Conservation (phyloP, 2,113 vertebrate genomes). For the Proteles cristata region DNA sequence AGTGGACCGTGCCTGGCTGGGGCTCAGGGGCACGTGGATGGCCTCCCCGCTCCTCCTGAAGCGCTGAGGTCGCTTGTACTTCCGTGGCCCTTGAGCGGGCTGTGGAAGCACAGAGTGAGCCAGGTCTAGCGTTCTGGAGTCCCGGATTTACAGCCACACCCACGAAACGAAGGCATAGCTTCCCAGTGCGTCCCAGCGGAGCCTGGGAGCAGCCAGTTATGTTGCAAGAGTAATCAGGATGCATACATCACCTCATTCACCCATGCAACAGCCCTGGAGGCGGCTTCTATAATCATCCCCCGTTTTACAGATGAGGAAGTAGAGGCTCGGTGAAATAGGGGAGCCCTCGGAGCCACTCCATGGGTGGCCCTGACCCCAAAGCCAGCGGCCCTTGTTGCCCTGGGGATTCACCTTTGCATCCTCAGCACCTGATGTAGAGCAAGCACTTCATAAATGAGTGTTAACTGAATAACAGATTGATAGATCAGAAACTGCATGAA, state of each 20-base stretch:
- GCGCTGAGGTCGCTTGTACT: fast-evolving
- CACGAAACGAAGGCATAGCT: neutral
- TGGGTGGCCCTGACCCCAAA: neutral
- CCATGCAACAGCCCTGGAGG: neutral
- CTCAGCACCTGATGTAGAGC: neutral
- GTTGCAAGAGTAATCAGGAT: neutral
- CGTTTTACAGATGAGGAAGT: neutral
- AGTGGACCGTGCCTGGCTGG: neutral
- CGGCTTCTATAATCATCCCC: fast-evolving
- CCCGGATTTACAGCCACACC: neutral
- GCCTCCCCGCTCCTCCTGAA: too few species aligned
- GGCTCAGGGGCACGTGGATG: fast-evolving
- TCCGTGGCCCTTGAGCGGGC: neutral
- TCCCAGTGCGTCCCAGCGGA: fast-evolving
- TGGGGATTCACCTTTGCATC: neutral
- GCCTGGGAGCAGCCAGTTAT: neutral
- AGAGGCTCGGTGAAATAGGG: neutral
- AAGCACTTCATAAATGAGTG: neutral
- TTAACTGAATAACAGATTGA: neutral
- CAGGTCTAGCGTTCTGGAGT: neutral
- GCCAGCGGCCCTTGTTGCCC: fast-evolving
- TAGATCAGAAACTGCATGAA: neutral
- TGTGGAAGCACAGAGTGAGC: fast-evolving
- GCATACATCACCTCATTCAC: fast-evolving
- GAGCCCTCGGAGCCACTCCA: neutral